These are phyloP conservation scores for Myiopsitta monachus DNA, from an alignment of 2,113 vertebrate species.

Conservation along the genomic window DNA sequence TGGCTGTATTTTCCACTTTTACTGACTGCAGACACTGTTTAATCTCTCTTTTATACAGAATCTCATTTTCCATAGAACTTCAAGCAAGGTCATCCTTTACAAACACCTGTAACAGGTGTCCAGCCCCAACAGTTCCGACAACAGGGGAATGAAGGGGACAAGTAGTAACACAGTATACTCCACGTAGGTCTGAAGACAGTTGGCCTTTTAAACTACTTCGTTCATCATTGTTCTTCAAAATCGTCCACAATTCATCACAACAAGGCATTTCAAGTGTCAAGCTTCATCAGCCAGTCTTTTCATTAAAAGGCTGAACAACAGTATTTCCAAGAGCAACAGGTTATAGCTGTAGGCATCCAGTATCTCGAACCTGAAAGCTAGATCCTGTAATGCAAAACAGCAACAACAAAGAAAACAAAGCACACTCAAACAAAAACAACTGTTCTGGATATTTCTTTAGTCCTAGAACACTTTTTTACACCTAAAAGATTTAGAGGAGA, in stretches of 20 bases:
- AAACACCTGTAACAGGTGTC: neutral
- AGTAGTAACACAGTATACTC: neutral
- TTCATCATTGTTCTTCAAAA: neutral
- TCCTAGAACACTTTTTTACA: neutral
- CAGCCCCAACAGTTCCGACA: neutral
- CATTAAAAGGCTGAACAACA: neutral
- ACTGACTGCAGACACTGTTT: neutral
- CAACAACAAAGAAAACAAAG: neutral
- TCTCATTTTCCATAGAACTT: neutral
- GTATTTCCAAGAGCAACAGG: neutral
- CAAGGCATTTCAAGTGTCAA: neutral
- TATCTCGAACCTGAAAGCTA: neutral
- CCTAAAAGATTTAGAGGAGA: neutral
- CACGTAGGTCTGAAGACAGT: neutral
- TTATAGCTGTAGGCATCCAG: neutral
- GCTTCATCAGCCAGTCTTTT: neutral
- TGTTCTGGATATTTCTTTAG: neutral
- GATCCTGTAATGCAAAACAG: neutral
- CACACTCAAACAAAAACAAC: neutral
- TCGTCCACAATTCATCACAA: neutral
- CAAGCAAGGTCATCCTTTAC: neutral
- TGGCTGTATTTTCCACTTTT: neutral
- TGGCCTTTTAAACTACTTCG: neutral
- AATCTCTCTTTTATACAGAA: neutral
- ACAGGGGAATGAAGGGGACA: neutral